Conservation (phyloP, 2,888 invertebrate species). For the Platypus cylindrus region DNA sequence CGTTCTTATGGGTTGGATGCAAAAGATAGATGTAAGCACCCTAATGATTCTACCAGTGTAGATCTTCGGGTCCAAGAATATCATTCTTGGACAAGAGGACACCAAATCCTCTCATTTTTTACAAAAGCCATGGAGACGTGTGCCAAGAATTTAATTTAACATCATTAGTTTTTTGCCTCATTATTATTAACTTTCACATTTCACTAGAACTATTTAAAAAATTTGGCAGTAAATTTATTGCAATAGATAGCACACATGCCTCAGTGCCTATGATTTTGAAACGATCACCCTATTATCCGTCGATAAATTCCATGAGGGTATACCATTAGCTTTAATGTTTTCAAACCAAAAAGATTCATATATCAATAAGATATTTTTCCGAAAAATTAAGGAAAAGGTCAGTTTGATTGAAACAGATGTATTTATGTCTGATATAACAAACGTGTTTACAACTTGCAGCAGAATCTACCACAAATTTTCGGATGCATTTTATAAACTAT, state of each 20-base stretch:
- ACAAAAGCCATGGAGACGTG: too few species aligned
- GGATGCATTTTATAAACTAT: not conserved
- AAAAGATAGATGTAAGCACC: too few species aligned
- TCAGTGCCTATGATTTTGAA: constrained; percentile 5
- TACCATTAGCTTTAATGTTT: constrained; percentile 1
- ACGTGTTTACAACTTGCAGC: not conserved
- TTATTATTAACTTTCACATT: not conserved
- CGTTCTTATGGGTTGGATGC: too few species aligned
- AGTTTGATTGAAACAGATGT: not conserved
- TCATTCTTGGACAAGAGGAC: too few species aligned
- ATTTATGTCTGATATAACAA: not conserved
- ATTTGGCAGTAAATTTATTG: not conserved
- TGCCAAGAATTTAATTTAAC: too few species aligned
- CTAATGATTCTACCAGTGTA: too few species aligned
- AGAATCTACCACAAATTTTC: not conserved
- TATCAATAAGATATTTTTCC: constrained; percentile 1
- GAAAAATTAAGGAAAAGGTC: not conserved
- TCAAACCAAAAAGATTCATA: not conserved
- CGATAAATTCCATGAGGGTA: not conserved
- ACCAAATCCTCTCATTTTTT: too few species aligned
- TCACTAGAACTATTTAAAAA: not conserved
- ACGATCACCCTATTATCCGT: constrained; percentile 1
- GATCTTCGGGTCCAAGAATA: too few species aligned
- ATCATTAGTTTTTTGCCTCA: not conserved
- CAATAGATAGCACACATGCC: constrained; percentile 8